Conservation (phyloP, 30 jellyfish, hydroid and myxozoan genomes). For the Aurelia coerulea region DNA sequence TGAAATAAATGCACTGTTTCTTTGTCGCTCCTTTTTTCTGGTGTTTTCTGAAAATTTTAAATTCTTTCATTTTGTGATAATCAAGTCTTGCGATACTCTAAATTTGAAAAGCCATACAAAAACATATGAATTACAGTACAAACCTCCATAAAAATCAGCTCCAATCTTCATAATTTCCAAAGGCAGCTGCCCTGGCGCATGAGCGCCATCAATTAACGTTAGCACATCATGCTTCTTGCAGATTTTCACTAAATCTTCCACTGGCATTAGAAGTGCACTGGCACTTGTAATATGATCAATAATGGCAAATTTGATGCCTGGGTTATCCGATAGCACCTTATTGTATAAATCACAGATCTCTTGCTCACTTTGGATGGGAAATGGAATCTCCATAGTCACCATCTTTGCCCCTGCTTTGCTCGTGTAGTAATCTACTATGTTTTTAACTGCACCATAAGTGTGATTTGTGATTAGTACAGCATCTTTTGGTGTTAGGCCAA, state of each 20-base stretch:
- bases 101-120: too few species aligned
- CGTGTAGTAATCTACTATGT: constrained; percentile 73
- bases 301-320: constrained; percentile 76
- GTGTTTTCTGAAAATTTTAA: too few species aligned
- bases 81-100: too few species aligned
- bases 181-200: constrained; percentile 98
- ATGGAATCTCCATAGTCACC: constrained; percentile 53
- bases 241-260: constrained; percentile 61
- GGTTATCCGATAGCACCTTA: constrained; percentile 40
- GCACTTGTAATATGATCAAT: constrained; percentile 96
- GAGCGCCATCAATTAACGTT: constrained; percentile 97
- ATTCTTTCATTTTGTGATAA: too few species aligned
- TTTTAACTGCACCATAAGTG: constrained; percentile 83
- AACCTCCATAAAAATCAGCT: constrained; percentile 93
- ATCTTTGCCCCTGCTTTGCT: constrained; percentile 66
- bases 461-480: constrained; percentile 79
- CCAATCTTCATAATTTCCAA: constrained; percentile 76
- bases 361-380: constrained; percentile 77
- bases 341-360: constrained; percentile 62
- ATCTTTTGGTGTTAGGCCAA: constrained; percentile 26
- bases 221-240: constrained; percentile 82
- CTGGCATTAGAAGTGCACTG: constrained; percentile 87
- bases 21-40: too few species aligned
- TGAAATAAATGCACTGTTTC: too few species aligned
- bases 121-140: constrained; percentile 10